Evolutionary conservation across 2,113 vertebrate genomes (phyloP), one percentile per base, ranked within the genome.

Genomic region (Colistium nudipinnis): DNA sequence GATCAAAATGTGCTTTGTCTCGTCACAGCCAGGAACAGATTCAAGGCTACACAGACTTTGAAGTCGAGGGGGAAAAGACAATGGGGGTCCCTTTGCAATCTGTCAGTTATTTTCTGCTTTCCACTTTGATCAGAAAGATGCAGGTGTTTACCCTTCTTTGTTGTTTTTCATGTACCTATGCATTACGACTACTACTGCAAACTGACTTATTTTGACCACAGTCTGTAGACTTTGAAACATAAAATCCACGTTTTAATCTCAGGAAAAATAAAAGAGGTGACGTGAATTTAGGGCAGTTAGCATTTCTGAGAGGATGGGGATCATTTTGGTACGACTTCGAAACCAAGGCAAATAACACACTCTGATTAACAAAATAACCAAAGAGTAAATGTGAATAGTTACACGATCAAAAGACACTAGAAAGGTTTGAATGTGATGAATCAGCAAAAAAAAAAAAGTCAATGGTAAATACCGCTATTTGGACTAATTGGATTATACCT

Each of bases 51-150:
- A 9, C 49, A 10, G 61, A 55, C 78, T 75, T 80, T 76, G 68
- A 81, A 81, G 65, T 81, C 13, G 24, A 79, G 71, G 56, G 55
- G 49, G 27, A 66, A 71, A 74, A 69, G 24, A 81, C 73, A 77
- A 64, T 57, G 47, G 36, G 47, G 61, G 25, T 20, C 24, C 49
- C 38, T 44, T 7, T 74, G 59, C 81, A 61, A 78, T 72, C 76
- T 44, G 66, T 68, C 57, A 44, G 38, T 51, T 74, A 16, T 44
- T 54, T 55, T 52, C 11, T 28, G 47, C 39, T 16, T 52, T 20
- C 7, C n/a, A n/a, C n/a, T 43, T 66, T 45, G 60, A 48, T 65
- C 27, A 49, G 27, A 47, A 25, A 49, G 24, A 59, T 36, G 64
- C 30, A 80, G 65, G 20, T 25, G 30, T 51, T 78, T 36, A 27